Evolutionary conservation across 2,888 invertebrate species (phyloP), one percentile per base, ranked within the genome.

Genomic region (Xylophagus ater): DNA sequence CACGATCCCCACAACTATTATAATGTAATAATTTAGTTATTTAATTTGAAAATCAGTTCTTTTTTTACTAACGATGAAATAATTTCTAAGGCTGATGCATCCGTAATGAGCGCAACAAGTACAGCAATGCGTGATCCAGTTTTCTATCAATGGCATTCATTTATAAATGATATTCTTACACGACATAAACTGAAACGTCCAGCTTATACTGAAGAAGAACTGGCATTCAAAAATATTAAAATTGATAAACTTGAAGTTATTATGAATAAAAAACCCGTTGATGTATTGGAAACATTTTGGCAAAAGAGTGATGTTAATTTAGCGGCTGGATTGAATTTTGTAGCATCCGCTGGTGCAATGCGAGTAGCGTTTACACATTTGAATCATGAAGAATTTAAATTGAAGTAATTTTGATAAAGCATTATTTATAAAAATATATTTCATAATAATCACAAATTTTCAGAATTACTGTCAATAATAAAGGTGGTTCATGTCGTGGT

Each of bases 241-340:
- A 29, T 23, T 2, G 14, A 24, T 13, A 34, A 13, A 10, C 9
- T 40, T 17, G 9, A 36, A 58, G 3, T 52, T 53, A 35, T 29
- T 21, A 19, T 23, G 13, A 15, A 34, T 3, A 17, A 21, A 8
- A 10, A 15, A 12, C 2, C 12, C 7, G 25, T 21, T 1, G 80
- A 81, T 57, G 57, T 58, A 2, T 54, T 84, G 10, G 67, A 66
- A 49, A 81, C 81, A 0, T 78, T 70, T 66, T 85, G 83, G 82
- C 78, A 76, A 69, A 70, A 72, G 55, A 80, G 78, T 46, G 80
- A 81, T 52, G 71, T 84, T 28, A 78, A 84, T 54, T 57, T 85
- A n/a, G 78, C 81, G 0, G 69, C 78, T 9, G 84, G 84, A 1
- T 67, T 85, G 36, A 83, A 84, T 63, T 84, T 83, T 59, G 70